Base-by-base conservation (phyloP, 2,888 invertebrate genomes). In the Napeogenes inachia region DNA sequence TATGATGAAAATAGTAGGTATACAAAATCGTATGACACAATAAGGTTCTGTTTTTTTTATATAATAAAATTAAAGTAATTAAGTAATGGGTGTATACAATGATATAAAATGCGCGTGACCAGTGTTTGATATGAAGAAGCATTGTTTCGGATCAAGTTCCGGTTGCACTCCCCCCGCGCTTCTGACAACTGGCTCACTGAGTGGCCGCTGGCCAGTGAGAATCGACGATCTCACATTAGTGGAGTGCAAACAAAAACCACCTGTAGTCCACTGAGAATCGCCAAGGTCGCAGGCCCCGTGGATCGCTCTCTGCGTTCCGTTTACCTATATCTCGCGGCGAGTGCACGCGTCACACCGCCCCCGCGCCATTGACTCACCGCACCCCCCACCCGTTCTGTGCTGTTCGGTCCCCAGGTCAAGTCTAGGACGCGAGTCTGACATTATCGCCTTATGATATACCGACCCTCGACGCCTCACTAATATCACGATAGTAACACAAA, bases 271-370 rank as follows among this genome's bases (percentile, higher is more conserved):
- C 84, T 84, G 86, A 77, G 84, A 87, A 83, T 84, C 77, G 81
- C 80, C 89, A 89, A 89, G 89, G 88, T 85, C 87, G 81, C 83
- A 84, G 82, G 85, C 85, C 87, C 85, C 80, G 84, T 80, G 77
- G 81, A 81, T 81, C 79, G 82, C 78, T 80, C 81, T 84, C 82
- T 71, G 82, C 87, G 89, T 84, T 88, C 86, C 87, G 88, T 83
- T 89, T 87, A 89, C 88, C 89, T 85, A 89, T 86, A 89, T 90
- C 86, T 89, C 85, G 85, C 87, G 85, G 84, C 85, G 80, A 85
- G 79, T 85, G 88, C 86, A 87, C 77, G 80, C 81, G 79, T 71
- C 78, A 67, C 78, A 67, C 78, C 85, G 79, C 85, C 84, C 82
- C 82, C 85, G 79, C 84, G 67, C 76, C 72, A 74, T 73, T 86